These are phyloP conservation scores for Budorcas taxicolor DNA, from an alignment of 2,113 vertebrate species.

Conservation along the genomic window DNA sequence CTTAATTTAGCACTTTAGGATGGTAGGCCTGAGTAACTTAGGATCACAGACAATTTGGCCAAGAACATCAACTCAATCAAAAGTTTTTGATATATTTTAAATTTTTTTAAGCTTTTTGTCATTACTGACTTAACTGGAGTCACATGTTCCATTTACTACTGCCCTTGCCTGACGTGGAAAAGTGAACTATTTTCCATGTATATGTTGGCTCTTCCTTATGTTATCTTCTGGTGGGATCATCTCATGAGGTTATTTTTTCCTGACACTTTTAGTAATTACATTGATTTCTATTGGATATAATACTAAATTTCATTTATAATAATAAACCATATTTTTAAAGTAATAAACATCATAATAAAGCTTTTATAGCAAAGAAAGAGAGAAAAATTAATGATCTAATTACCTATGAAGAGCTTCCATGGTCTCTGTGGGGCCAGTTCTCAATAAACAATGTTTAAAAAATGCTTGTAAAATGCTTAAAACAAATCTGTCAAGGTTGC, in stretches of 20 bases:
- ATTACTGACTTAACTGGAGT: not conserved
- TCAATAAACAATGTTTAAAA: conserved; percentile 15
- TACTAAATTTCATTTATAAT: conserved; percentile 4
- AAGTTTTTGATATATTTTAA: not conserved
- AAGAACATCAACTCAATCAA: not conserved
- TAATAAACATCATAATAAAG: conserved; percentile 5
- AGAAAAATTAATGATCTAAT: conserved; percentile 30
- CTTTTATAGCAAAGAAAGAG: not conserved
- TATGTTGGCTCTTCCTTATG: not conserved
- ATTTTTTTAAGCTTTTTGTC: not conserved
- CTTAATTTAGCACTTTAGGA: not conserved
- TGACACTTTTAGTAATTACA: not conserved
- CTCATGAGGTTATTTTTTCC: not conserved
- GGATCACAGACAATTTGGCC: not conserved
- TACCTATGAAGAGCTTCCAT: not conserved
- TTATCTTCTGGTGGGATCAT: not conserved
- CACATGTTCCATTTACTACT: not conserved
- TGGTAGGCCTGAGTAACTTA: not conserved
- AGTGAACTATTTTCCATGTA: not conserved
- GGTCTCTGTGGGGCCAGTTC: not conserved
- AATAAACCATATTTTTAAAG: not conserved
- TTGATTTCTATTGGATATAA: not conserved
- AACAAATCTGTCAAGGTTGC: not conserved
- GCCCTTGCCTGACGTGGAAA: not conserved
- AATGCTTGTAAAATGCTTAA: not conserved